phyloP scores from a whole-genome alignment of 2,888 invertebrate species.

The Chymomyza caudatula region DNA sequence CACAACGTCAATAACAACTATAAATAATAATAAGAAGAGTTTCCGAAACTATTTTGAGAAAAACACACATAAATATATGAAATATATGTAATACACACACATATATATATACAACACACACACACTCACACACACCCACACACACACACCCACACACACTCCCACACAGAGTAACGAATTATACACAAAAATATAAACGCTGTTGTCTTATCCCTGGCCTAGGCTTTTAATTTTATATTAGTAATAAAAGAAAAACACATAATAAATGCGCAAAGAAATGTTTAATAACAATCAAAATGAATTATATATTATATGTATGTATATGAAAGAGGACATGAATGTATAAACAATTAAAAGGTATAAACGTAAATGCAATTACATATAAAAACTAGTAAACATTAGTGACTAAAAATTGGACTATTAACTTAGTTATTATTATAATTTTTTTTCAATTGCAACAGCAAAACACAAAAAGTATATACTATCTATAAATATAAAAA shows the following conservation, averaged over 20 bases:
- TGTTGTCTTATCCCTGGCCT: conserved; percentile 30
- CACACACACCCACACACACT: conserved; percentile 20
- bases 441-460: conserved; percentile 39
- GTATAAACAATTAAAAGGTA: conserved; percentile 40
- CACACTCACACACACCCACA: conserved; percentile 36
- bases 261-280: conserved; percentile 1
- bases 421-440: conserved; percentile 45
- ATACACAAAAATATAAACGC: conserved; percentile 55
- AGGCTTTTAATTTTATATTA: conserved; percentile 61
- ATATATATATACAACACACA: conserved; percentile 36
- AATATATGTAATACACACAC: conserved; percentile 53
- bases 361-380: conserved; percentile 43
- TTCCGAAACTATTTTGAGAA: conserved; percentile 58
- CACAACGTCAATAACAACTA: conserved; percentile 31
- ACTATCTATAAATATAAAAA: conserved; percentile 1
- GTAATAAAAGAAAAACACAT: conserved; percentile 18
- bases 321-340: conserved; percentile 19
- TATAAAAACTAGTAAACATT: conserved; percentile 20
- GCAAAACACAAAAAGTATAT: conserved; percentile 17
- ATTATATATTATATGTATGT: conserved; percentile 30
- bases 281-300: conserved; percentile 45
- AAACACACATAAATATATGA: conserved; percentile 47
- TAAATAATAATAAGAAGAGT: conserved; percentile 32
- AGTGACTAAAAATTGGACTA: conserved; percentile 51
- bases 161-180: conserved; percentile 48